Conservation (phyloP, 30 jellyfish, hydroid and myxozoan genomes). For the Cassiopea xamachana region DNA sequence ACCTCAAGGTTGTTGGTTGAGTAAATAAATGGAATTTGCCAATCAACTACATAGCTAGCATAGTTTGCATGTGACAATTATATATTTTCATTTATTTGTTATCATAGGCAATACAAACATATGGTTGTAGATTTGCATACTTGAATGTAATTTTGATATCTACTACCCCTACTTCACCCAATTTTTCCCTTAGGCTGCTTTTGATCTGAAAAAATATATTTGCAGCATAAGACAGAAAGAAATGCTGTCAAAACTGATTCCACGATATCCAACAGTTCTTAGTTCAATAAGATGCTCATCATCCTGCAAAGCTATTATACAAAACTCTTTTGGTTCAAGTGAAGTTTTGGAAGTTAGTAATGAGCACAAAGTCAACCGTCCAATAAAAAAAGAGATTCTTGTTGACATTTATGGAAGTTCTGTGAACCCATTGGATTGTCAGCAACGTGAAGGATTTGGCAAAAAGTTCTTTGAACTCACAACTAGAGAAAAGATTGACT, state of each 20-base stretch:
- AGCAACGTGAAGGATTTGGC: slow-evolving; percentile 53
- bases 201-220: too few relatives aligned
- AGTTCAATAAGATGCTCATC: slow-evolving; percentile 13
- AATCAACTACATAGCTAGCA: too few relatives aligned
- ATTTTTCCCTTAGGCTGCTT: too few relatives aligned
- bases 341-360: slow-evolving; percentile 24
- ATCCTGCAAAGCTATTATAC: slow-evolving; percentile 57
- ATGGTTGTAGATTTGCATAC: too few relatives aligned
- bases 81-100: too few relatives aligned
- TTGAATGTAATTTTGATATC: too few relatives aligned
- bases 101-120: too few relatives aligned
- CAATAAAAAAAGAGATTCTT: slow-evolving; percentile 29
- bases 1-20: too few relatives aligned
- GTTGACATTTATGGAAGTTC: slow-evolving; percentile 58
- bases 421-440: slow-evolving; percentile 58
- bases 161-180: too few relatives aligned
- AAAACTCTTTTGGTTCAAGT: slow-evolving; percentile 58
- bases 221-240: too few relatives aligned
- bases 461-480: slow-evolving; percentile 43
- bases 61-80: too few relatives aligned
- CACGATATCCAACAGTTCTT: background rate
- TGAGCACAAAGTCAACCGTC: slow-evolving; percentile 27
- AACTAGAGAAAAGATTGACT: slow-evolving; percentile 30
- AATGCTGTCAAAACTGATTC: slow-evolving; percentile 2
- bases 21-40: too few relatives aligned